Evolutionary conservation across 2,113 vertebrate species (phyloP).

Genomic region (Poecilia latipinna): DNA sequence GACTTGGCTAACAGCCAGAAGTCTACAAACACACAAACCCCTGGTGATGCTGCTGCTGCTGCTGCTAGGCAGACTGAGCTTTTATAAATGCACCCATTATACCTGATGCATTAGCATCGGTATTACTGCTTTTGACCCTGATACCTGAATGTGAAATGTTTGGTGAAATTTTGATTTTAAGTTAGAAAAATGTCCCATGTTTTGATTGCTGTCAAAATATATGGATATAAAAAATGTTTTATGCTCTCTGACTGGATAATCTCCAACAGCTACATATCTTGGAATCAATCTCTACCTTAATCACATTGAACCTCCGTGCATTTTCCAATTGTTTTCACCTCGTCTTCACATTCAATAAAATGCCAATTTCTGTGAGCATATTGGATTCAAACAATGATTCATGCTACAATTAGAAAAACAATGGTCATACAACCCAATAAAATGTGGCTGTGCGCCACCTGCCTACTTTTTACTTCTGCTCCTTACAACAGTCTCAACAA

Average conservation of each 20-base stretch:
- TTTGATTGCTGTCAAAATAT: neutral
- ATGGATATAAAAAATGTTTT: neutral
- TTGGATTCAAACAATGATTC: slow-evolving; percentile 50
- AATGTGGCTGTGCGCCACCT: slow-evolving; percentile 52
- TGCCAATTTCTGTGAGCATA: slow-evolving; percentile 30
- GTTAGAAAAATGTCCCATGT: neutral
- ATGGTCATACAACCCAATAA: slow-evolving; percentile 41
- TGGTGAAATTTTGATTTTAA: neutral
- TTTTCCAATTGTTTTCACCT: slow-evolving; percentile 32
- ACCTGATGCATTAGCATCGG: slow-evolving; percentile 5
- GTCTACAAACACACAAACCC: slow-evolving; percentile 39
- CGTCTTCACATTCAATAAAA: slow-evolving; percentile 48
- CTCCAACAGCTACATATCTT: slow-evolving; percentile 6
- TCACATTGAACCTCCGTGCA: slow-evolving; percentile 31
- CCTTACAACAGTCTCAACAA: slow-evolving; percentile 52
- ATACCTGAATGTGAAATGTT: neutral
- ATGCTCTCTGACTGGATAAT: slow-evolving; percentile 13
- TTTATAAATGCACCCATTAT: slow-evolving; percentile 18
- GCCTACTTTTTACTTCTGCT: slow-evolving; percentile 49
- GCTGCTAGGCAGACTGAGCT: slow-evolving; percentile 41
- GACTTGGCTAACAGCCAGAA: slow-evolving; percentile 45
- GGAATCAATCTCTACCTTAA: slow-evolving; percentile 33
- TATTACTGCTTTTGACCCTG: neutral
- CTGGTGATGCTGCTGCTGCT: slow-evolving; percentile 29
- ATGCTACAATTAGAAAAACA: slow-evolving; percentile 57